Evolutionary conservation across 2,888 invertebrate genomes (phyloP), one percentile per base, ranked within the genome.

Genomic region (Diadegma fenestrale): DNA sequence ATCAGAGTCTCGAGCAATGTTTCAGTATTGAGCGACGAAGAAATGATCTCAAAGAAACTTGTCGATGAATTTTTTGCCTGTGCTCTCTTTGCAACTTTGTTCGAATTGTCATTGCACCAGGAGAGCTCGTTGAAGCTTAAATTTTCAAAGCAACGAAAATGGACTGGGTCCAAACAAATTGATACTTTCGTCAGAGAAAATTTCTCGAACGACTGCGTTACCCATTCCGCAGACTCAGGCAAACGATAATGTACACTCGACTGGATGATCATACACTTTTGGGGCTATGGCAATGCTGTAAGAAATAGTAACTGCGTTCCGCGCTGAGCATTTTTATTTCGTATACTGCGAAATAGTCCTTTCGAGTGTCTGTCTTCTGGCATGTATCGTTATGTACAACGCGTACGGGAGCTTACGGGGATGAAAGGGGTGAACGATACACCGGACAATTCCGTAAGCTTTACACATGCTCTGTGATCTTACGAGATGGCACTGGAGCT

Each of bases 381-480:
- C 6, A 26, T 17, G 26, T 14, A 58, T 58, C 26, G 58, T 26
- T 10, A 26, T 58, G 26, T 58, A 58, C 14, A 4, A 26, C 14
- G 58, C 58, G 54, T 54, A 14, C 51, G 58, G 26, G 26, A 58
- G 58, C 26, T 58, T 26, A 14, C 26, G 1, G 2, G 14, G 14
- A 58, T 26, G 14, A 26, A 58, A 26, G 26, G 19, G 68, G 45
- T 19, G 22, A 26, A 45, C 41, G 26, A 48, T 6, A 26, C 17
- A 41, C 26, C 48, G 5, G 45, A 43, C 41, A 22, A 68, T 45
- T 41, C 6, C 22, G 45, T 37, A 14, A 26, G 68, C 19, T 48
- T 48, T 45, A 45, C 22, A 45, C 43, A 48, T 71, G 30, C 51
- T 71, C n/a, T 30, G 14, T 48, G 33, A 4, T 43, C 22, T 79